Evolutionary conservation across 2,888 invertebrate species (phyloP), one percentile per base, ranked within the genome.

Genomic region (Diaphora mendica): DNA sequence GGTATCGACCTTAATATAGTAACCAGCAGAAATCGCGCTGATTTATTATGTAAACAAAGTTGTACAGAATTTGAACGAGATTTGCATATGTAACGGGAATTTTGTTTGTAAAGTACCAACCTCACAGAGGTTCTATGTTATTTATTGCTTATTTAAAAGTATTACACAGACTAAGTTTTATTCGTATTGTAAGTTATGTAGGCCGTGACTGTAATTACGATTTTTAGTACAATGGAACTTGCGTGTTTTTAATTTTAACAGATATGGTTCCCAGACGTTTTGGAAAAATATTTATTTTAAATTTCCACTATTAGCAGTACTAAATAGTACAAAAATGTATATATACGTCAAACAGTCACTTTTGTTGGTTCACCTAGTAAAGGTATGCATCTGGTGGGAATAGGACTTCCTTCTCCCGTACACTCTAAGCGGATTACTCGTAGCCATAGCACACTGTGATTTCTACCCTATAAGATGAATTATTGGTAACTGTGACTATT

Each of bases 41-140:
- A 88, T 86, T 88, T 85, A 88, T 86, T 85, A 86, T 83, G 85
- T 83, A 87, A 82, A 84, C 82, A 84, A 82, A 88, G 86, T 86
- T 82, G 77, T 79, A 77, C 79, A 70, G 80, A 84, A 86, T 86
- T 87, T 83, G 78, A 75, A 73, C 78, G 77, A 79, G 84, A 86
- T 88, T 88, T 87, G 84, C 88, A 86, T 87, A 82, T 83, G 86
- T 85, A 79, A 85, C 83, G 76, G 73, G 74, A 79, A 85, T 82
- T 87, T 85, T 80, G 78, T 81, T 78, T 67, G 75, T 75, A 85
- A 73, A 73, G 70, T 73, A 66, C 79, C 81, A 76, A 70, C 75
- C 74, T 74, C 79, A 48, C 20, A 48, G 20, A 74, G 78, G 73
- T 79, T 75, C 70, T 75, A 79, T 79, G 79, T 77, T 77, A 83